Evolutionary conservation across 2,888 invertebrate genomes (phyloP).

Genomic region (Dimorphilus gyrociliatus): DNA sequence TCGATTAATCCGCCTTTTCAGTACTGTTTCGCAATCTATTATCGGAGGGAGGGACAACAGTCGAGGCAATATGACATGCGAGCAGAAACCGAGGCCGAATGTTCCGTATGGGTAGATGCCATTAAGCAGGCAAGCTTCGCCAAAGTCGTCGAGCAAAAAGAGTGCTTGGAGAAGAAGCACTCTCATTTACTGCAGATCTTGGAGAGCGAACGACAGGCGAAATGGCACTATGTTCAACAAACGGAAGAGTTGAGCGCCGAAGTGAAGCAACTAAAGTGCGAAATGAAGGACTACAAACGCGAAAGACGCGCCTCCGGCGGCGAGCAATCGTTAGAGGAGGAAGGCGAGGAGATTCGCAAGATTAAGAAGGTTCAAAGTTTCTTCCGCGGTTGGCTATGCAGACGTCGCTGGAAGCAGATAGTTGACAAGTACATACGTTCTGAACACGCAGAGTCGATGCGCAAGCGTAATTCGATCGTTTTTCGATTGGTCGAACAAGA

Average conservation of each 20-base stretch:
- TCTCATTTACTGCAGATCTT: slow-evolving; percentile 66
- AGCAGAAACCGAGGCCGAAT: slow-evolving; percentile 66
- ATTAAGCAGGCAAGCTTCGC: slow-evolving; percentile 76
- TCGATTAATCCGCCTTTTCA: slow-evolving; percentile 39
- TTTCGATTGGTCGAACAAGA: slow-evolving; percentile 69
- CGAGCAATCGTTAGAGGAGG: neutral
- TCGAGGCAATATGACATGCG: slow-evolving; percentile 72
- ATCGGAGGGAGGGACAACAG: slow-evolving; percentile 65
- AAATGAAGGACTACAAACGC: slow-evolving; percentile 44
- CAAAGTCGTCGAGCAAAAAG: slow-evolving; percentile 68
- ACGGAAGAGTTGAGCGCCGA: slow-evolving; percentile 74
- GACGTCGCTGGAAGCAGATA: slow-evolving; percentile 80
- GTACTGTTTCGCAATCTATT: slow-evolving; percentile 75
- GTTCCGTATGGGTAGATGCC: slow-evolving; percentile 74
- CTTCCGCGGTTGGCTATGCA: slow-evolving; percentile 79
- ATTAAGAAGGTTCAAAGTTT: slow-evolving; percentile 62
- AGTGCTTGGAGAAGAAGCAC: slow-evolving; percentile 78
- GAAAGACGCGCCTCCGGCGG: neutral
- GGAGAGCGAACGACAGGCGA: slow-evolving; percentile 75
- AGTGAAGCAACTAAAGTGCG: slow-evolving; percentile 68
- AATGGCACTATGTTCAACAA: slow-evolving; percentile 81
- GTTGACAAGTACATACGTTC: slow-evolving; percentile 84
- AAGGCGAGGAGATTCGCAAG: too few species aligned
- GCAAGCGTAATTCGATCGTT: slow-evolving; percentile 64
- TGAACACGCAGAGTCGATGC: slow-evolving; percentile 81